Conservation (phyloP, 2,113 vertebrate genomes). For the Cygnus buccinator region DNA sequence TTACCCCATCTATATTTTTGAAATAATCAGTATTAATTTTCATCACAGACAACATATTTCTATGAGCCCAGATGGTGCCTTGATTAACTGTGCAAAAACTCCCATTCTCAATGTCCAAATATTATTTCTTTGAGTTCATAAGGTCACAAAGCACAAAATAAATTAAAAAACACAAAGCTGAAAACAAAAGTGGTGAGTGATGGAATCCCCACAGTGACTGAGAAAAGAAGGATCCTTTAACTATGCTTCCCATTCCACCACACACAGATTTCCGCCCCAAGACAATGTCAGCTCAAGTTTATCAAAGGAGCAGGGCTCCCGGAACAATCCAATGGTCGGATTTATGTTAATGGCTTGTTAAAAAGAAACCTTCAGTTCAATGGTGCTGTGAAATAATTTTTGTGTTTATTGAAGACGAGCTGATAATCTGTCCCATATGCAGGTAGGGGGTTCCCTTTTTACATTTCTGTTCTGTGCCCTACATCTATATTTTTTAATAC, state of each 20-base stretch:
- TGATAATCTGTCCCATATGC: not conserved
- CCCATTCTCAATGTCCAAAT: not conserved
- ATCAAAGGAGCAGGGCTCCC: not conserved
- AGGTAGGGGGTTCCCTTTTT: not conserved
- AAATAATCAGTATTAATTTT: not conserved
- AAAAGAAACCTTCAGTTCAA: not conserved
- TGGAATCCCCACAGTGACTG: not conserved
- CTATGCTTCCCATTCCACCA: not conserved
- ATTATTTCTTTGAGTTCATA: not conserved
- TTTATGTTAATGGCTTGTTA: not conserved
- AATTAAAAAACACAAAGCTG: not conserved
- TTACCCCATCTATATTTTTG: not conserved
- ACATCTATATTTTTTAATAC: not conserved
- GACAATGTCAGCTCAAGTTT: constrained; percentile 1
- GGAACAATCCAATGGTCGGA: not conserved
- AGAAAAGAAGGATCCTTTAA: not conserved
- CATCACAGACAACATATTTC: not conserved
- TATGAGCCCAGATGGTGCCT: not conserved
- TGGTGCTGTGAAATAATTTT: not conserved
- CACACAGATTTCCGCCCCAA: not conserved
- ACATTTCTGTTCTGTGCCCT: not conserved
- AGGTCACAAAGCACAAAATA: not conserved
- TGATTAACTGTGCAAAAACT: constrained; percentile 8
- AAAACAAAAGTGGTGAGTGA: not conserved
- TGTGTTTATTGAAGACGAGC: not conserved